Evolutionary conservation across 1,140 invertebrate genomes (phyloP).

Genomic region (Hermetia illucens): DNA sequence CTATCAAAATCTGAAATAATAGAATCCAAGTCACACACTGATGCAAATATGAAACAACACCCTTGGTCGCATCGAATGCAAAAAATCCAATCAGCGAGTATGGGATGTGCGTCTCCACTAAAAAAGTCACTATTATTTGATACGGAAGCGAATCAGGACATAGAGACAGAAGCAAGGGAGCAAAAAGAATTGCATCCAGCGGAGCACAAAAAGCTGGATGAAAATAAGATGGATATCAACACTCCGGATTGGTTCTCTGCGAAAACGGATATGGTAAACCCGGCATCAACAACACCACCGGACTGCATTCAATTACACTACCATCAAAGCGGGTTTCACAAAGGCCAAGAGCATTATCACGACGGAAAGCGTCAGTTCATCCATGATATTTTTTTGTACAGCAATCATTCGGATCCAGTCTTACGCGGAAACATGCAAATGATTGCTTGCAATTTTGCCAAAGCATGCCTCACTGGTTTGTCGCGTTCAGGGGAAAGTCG

Average conservation of each 20-base stretch:
- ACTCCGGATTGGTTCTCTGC: neutral
- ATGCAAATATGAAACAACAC: too few relatives aligned
- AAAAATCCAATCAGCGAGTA: too few relatives aligned
- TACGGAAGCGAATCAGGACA: too few relatives aligned
- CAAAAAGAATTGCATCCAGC: neutral
- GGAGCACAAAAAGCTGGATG: neutral
- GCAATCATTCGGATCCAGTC: conserved; percentile 62
- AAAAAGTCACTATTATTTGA: too few relatives aligned
- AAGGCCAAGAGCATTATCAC: too few relatives aligned
- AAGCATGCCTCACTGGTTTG: too few relatives aligned
- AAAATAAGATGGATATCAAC: neutral
- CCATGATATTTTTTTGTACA: conserved; percentile 51
- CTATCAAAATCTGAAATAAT: neutral
- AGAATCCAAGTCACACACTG: neutral
- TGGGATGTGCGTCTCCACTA: too few relatives aligned
- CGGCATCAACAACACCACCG: neutral
- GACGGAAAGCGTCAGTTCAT: conserved; percentile 32
- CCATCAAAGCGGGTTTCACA: too few relatives aligned
- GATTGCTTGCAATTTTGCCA: conserved; percentile 44
- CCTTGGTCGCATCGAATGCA: too few relatives aligned
- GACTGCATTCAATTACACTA: neutral
- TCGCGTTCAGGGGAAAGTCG: too few relatives aligned
- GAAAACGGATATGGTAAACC: neutral
- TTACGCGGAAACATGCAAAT: conserved; percentile 53
- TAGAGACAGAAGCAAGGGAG: neutral